Evolutionary conservation across 2,888 invertebrate genomes (phyloP).

Genomic region (Melanophora roralis): DNA sequence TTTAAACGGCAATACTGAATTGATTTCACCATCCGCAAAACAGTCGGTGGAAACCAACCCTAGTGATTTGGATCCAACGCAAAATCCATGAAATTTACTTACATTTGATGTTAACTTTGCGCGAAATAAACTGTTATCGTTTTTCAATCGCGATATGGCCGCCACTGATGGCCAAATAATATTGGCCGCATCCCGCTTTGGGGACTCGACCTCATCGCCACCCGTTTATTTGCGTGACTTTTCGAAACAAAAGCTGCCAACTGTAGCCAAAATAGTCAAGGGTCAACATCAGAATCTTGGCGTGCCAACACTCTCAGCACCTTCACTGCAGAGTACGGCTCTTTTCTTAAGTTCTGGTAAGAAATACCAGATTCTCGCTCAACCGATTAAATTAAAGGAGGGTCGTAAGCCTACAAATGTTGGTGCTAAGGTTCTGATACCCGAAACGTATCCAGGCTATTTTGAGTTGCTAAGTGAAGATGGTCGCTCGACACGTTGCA

Average conservation of each 20-base stretch:
- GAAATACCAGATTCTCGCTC: conserved; percentile 90
- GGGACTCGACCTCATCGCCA: conserved; percentile 73
- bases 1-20: conserved; percentile 65
- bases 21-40: conserved; percentile 8
- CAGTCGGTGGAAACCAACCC: conserved; percentile 13
- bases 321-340: conserved; percentile 90
- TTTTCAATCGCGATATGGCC: conserved; percentile 82
- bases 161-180: conserved; percentile 94
- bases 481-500: conserved; percentile 92
- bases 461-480: conserved; percentile 97
- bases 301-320: conserved; percentile 90
- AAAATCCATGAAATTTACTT: conserved; percentile 76
- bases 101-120: conserved; percentile 77
- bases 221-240: conserved; percentile 78
- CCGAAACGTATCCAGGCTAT: conserved; percentile 93
- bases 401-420: conserved; percentile 88
- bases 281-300: conserved; percentile 95
- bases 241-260: conserved; percentile 86
- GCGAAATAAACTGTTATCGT: conserved; percentile 76
- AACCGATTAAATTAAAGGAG: conserved; percentile 93
- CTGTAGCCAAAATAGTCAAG: conserved; percentile 93
- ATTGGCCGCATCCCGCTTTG: conserved; percentile 86
- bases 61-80: conserved; percentile 48
- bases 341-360: conserved; percentile 90
- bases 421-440: conserved; percentile 89